Conservation (phyloP, 2,888 invertebrate species). For the Helleia helle region DNA sequence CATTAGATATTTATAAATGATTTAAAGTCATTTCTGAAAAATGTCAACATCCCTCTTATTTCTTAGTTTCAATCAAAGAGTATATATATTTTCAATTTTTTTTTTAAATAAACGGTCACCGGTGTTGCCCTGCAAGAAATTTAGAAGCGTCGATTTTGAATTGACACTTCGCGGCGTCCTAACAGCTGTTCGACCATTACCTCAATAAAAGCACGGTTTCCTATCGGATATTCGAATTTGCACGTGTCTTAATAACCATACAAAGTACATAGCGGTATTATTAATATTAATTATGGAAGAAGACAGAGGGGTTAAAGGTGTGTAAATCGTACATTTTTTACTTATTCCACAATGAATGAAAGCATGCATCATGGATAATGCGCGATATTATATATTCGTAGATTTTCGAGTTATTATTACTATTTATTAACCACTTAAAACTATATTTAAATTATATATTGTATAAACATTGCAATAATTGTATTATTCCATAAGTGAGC, state of each 20-base stretch:
- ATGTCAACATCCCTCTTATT: too few species aligned
- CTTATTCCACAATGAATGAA: constrained; percentile 15
- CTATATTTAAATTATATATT: too few species aligned
- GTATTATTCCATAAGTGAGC: too few species aligned
- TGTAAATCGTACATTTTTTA: constrained; percentile 18
- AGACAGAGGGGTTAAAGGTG: constrained; percentile 47
- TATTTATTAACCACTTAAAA: too few species aligned
- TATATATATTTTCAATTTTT: too few species aligned
- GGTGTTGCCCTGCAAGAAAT: constrained; percentile 1
- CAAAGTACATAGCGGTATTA: constrained; percentile 12
- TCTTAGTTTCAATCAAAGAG: too few species aligned
- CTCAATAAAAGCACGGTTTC: constrained; percentile 37
- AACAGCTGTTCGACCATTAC: constrained; percentile 60
- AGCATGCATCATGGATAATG: constrained; percentile 12
- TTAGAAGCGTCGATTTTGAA: constrained; percentile 41
- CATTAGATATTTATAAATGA: too few species aligned
- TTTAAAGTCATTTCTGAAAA: too few species aligned
- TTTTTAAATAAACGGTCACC: background rate
- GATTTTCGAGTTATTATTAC: too few species aligned
- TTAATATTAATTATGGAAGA: constrained; percentile 42
- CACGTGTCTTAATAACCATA: constrained; percentile 41
- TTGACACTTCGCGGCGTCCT: constrained; percentile 61
- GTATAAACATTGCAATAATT: too few species aligned
- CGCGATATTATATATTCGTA: constrained; percentile 16
- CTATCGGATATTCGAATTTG: constrained; percentile 30